Percentiles rank a stretch among this genome's conserved stretches.
These are phyloP conservation scores for Capitella teleta DNA, from an alignment of 1,140 invertebrate genomes.

Conservation along the genomic window DNA sequence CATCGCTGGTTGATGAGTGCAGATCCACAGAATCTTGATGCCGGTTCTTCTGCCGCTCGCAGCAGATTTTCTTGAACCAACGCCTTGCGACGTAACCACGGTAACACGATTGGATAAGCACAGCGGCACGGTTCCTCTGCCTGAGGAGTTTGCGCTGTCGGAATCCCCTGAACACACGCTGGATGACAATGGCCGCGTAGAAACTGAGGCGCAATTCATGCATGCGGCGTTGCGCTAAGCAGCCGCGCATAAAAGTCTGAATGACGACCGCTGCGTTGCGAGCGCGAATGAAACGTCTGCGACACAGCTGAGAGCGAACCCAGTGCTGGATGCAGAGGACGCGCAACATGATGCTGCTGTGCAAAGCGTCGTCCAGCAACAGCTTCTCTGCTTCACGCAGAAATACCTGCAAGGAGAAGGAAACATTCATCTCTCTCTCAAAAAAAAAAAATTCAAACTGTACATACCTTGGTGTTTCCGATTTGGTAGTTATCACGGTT, in stretches of 20 bases:
- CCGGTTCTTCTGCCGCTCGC: neutral
- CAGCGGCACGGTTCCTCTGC: conserved; percentile 47
- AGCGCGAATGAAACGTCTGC: conserved; percentile 62
- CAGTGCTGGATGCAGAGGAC: conserved; percentile 85
- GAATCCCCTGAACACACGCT: conserved; percentile 61
- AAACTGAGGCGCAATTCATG: conserved; percentile 37
- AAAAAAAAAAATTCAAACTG: neutral
- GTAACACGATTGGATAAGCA: conserved; percentile 62
- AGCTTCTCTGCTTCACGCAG: conserved; percentile 88
- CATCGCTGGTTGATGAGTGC: conserved; percentile 38
- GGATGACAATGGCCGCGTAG: conserved; percentile 61
- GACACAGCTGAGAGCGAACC: conserved; percentile 70
- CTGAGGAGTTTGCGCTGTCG: conserved; percentile 53
- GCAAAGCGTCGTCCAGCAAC: conserved; percentile 76
- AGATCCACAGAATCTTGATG: neutral
- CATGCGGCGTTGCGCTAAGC: conserved; percentile 39
- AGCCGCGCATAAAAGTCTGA: conserved; percentile 63
- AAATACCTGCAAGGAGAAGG: conserved; percentile 57
- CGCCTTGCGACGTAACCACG: conserved; percentile 52
- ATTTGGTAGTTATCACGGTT: conserved; percentile 85
- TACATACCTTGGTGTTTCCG: conserved; percentile 60
- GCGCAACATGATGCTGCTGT: conserved; percentile 83
- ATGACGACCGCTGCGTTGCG: conserved; percentile 57
- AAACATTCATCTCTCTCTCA: neutral
- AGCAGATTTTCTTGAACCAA: too few relatives aligned